Percentiles rank a stretch among this genome's conserved stretches.
phyloP scores from a whole-genome alignment of 2,797 vertebrate genomes.

The Pipistrellus pipistrellus region DNA sequence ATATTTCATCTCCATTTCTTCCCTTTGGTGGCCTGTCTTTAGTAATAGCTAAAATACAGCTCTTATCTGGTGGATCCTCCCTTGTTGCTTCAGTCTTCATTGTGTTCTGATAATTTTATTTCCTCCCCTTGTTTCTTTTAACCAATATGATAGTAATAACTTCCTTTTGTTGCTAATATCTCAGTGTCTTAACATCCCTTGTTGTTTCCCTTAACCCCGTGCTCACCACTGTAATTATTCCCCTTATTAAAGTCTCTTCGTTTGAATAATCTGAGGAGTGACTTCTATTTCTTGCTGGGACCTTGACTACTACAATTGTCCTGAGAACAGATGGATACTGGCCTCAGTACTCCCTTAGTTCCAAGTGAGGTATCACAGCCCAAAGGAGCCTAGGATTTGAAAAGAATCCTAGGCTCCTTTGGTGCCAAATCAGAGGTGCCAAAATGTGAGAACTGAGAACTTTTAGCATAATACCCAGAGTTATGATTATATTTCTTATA shows the following conservation, averaged over 20 bases:
- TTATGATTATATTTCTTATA: not conserved
- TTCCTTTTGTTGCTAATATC: conserved; percentile 58
- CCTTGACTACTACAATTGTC: not conserved
- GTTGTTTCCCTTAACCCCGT: not conserved
- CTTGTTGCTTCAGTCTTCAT: not conserved
- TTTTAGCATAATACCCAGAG: not conserved
- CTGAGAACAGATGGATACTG: not conserved
- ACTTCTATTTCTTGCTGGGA: conserved; percentile 1
- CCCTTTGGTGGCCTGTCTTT: not conserved
- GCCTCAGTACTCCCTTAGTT: not conserved
- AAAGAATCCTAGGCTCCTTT: not conserved
- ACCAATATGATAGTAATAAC: not conserved
- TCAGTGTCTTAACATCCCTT: not conserved
- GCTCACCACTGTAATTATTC: not conserved
- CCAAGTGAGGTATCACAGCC: not conserved
- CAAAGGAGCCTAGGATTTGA: not conserved
- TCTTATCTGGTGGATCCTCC: not conserved
- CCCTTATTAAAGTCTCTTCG: conserved; percentile 11
- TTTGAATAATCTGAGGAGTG: not conserved
- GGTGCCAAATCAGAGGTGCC: not conserved
- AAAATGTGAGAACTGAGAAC: not conserved
- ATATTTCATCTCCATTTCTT: conserved; percentile 21
- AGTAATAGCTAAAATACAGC: not conserved
- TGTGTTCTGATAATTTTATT: conserved; percentile 33
- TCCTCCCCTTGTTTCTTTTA: conserved; percentile 47